Percentiles rank a stretch among this genome's conserved stretches.
Evolutionary conservation across 2,797 vertebrate genomes (phyloP).

Genomic region (Okamejei kenojei): DNA sequence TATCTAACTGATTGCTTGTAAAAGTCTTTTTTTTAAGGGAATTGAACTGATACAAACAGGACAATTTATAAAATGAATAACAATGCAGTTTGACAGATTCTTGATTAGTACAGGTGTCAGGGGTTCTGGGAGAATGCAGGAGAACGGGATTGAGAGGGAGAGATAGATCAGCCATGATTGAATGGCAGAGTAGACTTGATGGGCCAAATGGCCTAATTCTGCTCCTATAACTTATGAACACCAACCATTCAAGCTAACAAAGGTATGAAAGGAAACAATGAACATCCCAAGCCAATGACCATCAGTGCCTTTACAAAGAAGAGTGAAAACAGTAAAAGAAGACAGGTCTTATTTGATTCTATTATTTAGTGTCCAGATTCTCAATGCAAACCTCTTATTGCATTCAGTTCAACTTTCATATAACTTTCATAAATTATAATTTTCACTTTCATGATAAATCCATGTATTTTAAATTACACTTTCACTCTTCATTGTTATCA

Average conservation of each 20-base stretch:
- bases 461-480: not conserved
- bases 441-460: not conserved
- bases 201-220: too few relatives aligned
- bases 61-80: not conserved
- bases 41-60: not conserved
- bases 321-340: not conserved
- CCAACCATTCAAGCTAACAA: not conserved
- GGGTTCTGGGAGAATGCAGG: too few relatives aligned
- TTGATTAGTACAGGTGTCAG: too few relatives aligned
- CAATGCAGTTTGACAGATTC: not conserved
- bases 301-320: not conserved
- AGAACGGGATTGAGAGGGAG: too few relatives aligned
- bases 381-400: not conserved
- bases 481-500: not conserved
- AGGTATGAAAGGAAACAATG: not conserved
- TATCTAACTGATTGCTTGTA: not conserved
- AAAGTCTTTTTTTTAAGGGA: not conserved
- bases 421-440: not conserved
- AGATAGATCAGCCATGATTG: too few relatives aligned
- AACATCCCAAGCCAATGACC: not conserved
- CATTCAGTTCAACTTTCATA: not conserved
- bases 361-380: not conserved
- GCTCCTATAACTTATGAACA: too few relatives aligned
- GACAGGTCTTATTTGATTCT: not conserved
- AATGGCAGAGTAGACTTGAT: too few relatives aligned